Conservation (phyloP, 2,888 invertebrate species). For the Pseudococcus jackbeardsleyi region DNA sequence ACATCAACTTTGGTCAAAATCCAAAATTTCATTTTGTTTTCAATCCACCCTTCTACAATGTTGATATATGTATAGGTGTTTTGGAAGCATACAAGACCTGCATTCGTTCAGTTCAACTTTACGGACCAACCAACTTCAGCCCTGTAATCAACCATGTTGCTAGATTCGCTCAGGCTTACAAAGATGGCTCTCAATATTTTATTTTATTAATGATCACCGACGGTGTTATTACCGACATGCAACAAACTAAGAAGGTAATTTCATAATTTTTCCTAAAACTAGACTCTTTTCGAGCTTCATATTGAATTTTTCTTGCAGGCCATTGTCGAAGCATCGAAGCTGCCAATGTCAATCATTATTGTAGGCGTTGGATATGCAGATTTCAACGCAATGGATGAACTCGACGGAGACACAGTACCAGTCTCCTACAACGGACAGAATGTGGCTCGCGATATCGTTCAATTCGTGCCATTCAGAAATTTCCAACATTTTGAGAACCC, state of each 20-base stretch:
- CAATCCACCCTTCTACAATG: too few relatives aligned
- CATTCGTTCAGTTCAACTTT: slow-evolving; percentile 72
- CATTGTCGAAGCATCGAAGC: slow-evolving; percentile 72
- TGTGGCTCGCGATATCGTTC: slow-evolving; percentile 75
- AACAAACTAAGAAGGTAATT: slow-evolving; percentile 71
- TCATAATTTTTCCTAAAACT: slow-evolving; percentile 27
- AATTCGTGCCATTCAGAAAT: slow-evolving; percentile 71
- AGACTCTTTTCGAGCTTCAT: slow-evolving; percentile 67
- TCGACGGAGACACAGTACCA: slow-evolving; percentile 74
- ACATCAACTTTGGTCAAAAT: too few relatives aligned
- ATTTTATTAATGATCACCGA: slow-evolving; percentile 76
- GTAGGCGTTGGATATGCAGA: slow-evolving; percentile 76
- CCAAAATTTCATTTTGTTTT: too few relatives aligned
- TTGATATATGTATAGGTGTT: slow-evolving; percentile 70
- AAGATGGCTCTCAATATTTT: slow-evolving; percentile 74
- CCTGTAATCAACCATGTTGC: slow-evolving; percentile 74
- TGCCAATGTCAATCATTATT: slow-evolving; percentile 76
- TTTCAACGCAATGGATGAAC: slow-evolving; percentile 75
- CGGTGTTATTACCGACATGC: slow-evolving; percentile 76
- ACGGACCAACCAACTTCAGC: slow-evolving; percentile 76
- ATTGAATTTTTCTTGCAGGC: slow-evolving; percentile 68
- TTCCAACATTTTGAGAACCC: slow-evolving; percentile 69
- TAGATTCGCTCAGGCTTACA: slow-evolving; percentile 71
- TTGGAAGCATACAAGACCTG: slow-evolving; percentile 72
- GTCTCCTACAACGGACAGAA: slow-evolving; percentile 70